Evolutionary conservation across 64 coral and sea anemone species (phyloP).

Genomic region (Pocillopora verrucosa): DNA sequence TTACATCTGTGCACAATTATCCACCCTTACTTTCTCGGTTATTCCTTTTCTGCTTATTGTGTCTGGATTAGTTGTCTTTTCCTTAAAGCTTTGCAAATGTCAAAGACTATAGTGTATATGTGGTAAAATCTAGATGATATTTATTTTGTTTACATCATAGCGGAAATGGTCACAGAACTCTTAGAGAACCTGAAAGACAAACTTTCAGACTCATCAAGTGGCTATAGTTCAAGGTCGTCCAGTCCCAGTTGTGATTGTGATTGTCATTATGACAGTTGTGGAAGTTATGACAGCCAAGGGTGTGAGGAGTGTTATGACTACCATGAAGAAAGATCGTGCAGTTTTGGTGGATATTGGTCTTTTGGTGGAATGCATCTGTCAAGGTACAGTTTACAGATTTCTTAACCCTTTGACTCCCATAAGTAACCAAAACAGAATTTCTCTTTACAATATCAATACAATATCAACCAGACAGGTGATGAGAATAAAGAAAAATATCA

Average conservation of each 20-base stretch:
- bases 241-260: conserved; percentile 37
- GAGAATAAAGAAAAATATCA: too few species aligned
- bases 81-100: too few species aligned
- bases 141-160: not conserved
- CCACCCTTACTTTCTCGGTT: too few species aligned
- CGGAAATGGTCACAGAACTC: not conserved
- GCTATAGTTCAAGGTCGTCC: not conserved
- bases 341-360: not conserved
- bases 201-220: not conserved
- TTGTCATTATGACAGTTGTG: conserved; percentile 41
- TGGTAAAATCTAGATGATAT: not conserved
- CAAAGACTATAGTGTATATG: too few species aligned
- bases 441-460: too few species aligned
- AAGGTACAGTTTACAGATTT: conserved; percentile 10
- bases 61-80: not conserved
- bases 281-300: conserved; percentile 2
- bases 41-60: not conserved
- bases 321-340: not conserved
- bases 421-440: too few species aligned
- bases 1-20: too few species aligned
- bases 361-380: not conserved
- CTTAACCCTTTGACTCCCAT: too few species aligned
- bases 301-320: conserved; percentile 25
- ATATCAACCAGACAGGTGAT: too few species aligned
- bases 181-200: conserved; percentile 9